phyloP scores from a whole-genome alignment of 2,888 invertebrate species.

The Stenchaetothrips biformis region DNA sequence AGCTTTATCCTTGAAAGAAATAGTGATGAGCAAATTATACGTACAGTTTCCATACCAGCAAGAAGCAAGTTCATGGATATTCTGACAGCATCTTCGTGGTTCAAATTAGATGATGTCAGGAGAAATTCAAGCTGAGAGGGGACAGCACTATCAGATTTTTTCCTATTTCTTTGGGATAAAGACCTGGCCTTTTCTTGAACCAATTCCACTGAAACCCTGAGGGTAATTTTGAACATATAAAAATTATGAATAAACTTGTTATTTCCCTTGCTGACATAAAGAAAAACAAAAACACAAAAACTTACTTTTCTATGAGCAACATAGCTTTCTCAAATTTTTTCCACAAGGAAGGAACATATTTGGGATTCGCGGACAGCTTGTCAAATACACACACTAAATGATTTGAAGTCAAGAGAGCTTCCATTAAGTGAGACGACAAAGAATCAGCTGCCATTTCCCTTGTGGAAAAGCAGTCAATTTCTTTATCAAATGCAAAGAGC shows the following conservation, averaged over 20 bases:
- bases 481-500: constrained; percentile 63
- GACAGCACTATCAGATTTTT: constrained; percentile 36
- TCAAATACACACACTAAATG: constrained; percentile 48
- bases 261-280: neutral
- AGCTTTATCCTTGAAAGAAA: constrained; percentile 3
- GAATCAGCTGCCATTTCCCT: constrained; percentile 57
- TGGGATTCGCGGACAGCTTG: constrained; percentile 51
- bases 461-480: constrained; percentile 61
- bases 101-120: constrained; percentile 61
- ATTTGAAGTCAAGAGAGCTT: constrained; percentile 68
- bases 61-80: constrained; percentile 78
- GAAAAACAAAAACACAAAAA: neutral
- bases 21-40: constrained; percentile 36
- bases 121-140: constrained; percentile 63
- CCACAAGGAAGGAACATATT: constrained; percentile 68
- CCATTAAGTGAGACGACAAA: constrained; percentile 61
- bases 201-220: constrained; percentile 61
- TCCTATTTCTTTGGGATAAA: constrained; percentile 34
- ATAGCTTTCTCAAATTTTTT: constrained; percentile 61
- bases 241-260: neutral
- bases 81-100: constrained; percentile 74
- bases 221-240: constrained; percentile 33
- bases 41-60: constrained; percentile 81
- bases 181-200: constrained; percentile 43
- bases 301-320: constrained; percentile 59